Base-by-base conservation (phyloP, 2,797 vertebrate genomes). In the Neostethus bicornis region DNA sequence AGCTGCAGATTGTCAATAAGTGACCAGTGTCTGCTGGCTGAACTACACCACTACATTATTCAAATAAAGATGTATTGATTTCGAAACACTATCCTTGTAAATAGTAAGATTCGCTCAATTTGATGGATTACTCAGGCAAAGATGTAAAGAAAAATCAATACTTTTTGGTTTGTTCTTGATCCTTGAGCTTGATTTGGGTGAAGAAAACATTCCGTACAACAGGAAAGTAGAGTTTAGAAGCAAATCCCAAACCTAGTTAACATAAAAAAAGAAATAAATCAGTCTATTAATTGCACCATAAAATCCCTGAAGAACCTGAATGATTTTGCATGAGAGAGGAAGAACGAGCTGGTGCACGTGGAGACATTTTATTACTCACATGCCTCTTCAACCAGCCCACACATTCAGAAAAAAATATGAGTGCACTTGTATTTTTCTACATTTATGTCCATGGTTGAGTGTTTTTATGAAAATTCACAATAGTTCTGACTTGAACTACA, bases 221-320 rank as follows among this genome's bases (percentile, higher is more conserved):
- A 80, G 60, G 25, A 68, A 43, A 50, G 20, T 51, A 47, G 12
- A 17, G 37, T 61, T 73, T 56, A 73, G 70, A 26, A 51, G 51
- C 66, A 61, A 77, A 73, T 76, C 70, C 65, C 42, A 44, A 70
- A 80, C 77, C 73, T 64, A 76, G 53, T 75, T 75, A 64, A 56
- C 66, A 79, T 57, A 56, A 13, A 14, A 14, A 32, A 32, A 10
- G 3, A 72, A 63, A 49, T 52, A 83, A 84, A 81, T 54, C 59
- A 81, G 3, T 63, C 77, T 79, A 82, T 87, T 84, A 87, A 89
- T 85, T 84, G 64, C 79, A 43, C 48, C 62, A 8, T 46, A 50
- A 47, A 73, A 69, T 84, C 84, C 74, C 79, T 49, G 65, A 58
- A 65, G 84, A 77, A 70, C 13, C 13, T 8, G 47, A 26, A 34